Evolutionary conservation across 2,113 vertebrate species (phyloP).

Genomic region (Callipepla squamata): DNA sequence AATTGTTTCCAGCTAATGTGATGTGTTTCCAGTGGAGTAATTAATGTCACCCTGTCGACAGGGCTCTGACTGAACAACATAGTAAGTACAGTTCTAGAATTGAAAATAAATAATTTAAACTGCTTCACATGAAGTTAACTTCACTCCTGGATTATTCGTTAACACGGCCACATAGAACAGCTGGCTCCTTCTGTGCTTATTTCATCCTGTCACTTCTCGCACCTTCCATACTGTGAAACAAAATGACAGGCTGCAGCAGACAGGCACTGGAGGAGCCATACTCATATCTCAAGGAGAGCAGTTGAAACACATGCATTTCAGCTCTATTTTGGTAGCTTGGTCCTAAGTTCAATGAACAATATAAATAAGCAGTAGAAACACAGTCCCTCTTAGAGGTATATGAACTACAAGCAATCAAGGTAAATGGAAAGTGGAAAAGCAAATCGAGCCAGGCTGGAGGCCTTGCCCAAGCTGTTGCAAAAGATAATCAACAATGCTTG

Average conservation of each 20-base stretch:
- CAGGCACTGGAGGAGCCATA: neutral
- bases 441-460: neutral
- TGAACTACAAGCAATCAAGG: neutral
- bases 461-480: neutral
- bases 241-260: constrained; percentile 52
- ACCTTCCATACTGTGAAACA: constrained; percentile 34
- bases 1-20: neutral
- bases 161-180: constrained; percentile 15
- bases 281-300: neutral
- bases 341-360: rapidly evolving
- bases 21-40: constrained; percentile 36
- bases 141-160: constrained; percentile 18
- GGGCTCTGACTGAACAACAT: constrained; percentile 9
- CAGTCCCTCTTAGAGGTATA: rapidly evolving
- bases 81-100: constrained; percentile 4
- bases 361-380: neutral
- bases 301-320: rapidly evolving
- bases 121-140: constrained; percentile 38
- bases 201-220: constrained; percentile 29
- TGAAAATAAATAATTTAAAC: constrained; percentile 65
- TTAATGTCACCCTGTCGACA: constrained; percentile 37
- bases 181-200: constrained; percentile 16
- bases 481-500: neutral
- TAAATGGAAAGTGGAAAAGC: neutral
- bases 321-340: neutral